A percentile compares a stretch with the other conserved stretches of the same genome.
phyloP scores from a whole-genome alignment of 1,140 invertebrate genomes.

The Probaryconus sp. region DNA sequence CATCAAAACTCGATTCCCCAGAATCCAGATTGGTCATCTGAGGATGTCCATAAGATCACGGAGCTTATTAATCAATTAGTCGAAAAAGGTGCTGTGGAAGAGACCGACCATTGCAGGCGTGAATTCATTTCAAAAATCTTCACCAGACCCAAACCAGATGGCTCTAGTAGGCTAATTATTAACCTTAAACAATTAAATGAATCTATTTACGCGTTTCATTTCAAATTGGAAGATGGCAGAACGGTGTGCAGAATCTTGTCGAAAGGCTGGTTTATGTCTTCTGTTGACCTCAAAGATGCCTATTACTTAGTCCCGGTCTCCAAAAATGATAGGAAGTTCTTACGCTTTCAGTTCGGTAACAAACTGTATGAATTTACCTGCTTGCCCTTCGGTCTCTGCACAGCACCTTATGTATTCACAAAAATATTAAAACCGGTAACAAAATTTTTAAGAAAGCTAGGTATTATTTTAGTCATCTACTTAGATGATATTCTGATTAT shows the following conservation, averaged over 20 bases:
- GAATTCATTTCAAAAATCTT: constrained; percentile 61
- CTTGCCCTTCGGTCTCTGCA: too few species aligned
- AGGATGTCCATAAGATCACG: constrained; percentile 9
- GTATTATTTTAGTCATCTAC: too few species aligned
- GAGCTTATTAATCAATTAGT: constrained; percentile 11
- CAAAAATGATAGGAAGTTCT: constrained; percentile 44
- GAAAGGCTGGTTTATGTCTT: constrained; percentile 19
- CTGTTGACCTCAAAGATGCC: constrained; percentile 24
- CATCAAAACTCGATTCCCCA: neutral
- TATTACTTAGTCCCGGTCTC: constrained; percentile 18
- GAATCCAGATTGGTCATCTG: neutral
- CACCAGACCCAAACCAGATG: constrained; percentile 46
- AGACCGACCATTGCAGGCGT: neutral
- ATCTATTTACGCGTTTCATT: constrained; percentile 50
- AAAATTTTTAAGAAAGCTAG: too few species aligned
- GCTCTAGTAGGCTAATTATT: constrained; percentile 49
- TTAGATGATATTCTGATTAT: too few species aligned
- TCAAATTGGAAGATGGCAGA: constrained; percentile 61
- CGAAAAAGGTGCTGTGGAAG: constrained; percentile 3
- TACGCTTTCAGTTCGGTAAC: constrained; percentile 39
- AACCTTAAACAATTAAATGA: constrained; percentile 62
- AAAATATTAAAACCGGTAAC: neutral
- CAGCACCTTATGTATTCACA: constrained; percentile 57
- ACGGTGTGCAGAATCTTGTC: constrained; percentile 44
- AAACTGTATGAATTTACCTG: constrained; percentile 19